Evolutionary conservation across 2,113 vertebrate genomes (phyloP).

Genomic region (Grammomys dolichurus): DNA sequence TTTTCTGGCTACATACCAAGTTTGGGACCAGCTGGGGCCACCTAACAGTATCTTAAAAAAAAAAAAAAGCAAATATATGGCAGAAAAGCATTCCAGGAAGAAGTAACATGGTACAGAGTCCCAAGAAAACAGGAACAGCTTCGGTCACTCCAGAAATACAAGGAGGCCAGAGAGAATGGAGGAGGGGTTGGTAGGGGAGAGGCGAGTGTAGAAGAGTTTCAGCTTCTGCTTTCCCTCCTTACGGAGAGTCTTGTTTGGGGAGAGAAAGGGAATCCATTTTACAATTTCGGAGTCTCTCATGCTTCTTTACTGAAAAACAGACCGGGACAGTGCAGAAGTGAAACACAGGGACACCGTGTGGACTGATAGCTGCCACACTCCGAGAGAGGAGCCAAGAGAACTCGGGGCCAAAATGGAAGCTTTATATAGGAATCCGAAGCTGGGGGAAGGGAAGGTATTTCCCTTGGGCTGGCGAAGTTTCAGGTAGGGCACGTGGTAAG

Average conservation of each 20-base stretch:
- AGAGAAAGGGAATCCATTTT: slow-evolving; percentile 8
- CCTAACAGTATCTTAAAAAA: background rate
- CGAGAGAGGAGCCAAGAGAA: background rate
- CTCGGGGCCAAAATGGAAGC: background rate
- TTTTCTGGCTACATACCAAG: background rate
- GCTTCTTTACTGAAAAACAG: background rate
- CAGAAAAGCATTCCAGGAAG: slow-evolving; percentile 21
- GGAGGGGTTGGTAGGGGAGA: background rate
- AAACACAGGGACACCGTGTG: background rate
- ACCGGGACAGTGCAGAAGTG: background rate
- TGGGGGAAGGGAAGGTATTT: background rate
- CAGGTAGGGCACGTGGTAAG: background rate
- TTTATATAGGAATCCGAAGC: background rate
- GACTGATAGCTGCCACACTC: background rate
- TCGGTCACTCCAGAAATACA: background rate
- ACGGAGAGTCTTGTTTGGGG: background rate
- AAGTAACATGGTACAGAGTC: background rate
- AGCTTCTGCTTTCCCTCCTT: background rate
- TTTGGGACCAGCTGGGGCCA: background rate
- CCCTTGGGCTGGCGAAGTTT: background rate
- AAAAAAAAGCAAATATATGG: background rate
- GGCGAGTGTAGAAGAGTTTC: background rate
- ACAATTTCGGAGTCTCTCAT: background rate
- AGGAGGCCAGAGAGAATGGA: background rate
- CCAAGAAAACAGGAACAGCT: background rate